Evolutionary conservation across 2,797 vertebrate species (phyloP), one percentile per base, ranked within the genome.

Genomic region (Pseudochromis fuscus): DNA sequence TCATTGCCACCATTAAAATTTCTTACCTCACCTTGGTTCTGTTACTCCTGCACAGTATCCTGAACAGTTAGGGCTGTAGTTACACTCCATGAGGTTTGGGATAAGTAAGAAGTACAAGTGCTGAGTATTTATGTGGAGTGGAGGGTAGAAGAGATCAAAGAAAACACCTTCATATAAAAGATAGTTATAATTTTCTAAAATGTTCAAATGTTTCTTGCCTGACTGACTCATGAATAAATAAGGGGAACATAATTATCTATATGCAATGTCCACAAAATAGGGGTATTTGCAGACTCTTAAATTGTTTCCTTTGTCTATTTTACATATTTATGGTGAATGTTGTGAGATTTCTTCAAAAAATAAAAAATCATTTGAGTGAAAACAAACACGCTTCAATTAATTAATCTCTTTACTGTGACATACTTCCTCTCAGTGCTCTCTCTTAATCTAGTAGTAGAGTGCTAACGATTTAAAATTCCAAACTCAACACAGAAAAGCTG

Each of bases 1-100:
- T 44, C 15, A 24, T 46, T 71, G 0, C 10, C 5, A 59, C 18
- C 31, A 19, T 69, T 38, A 10, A 51, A 7, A 2, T 28, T 50
- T 52, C 38, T 30, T 62, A 33, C 68, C 59, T 58, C 25, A 8
- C 19, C 7, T 74, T 48, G 53, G 15, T 11, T 66, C 51, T 38
- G 19, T 3, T 31, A 33, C 25, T 50, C 6, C 23, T 27, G 1
- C 13, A n/a, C n/a, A 48, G 33, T 60, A 13, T 38, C 13, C 3
- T 38, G 13, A 7, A 44, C 40, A 21, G n/a, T 44, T 7, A 16
- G 5, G 16, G 10, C 4, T 48, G 4, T 24, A 28, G 4, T 23
- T 8, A 30, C 48, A 28, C 25, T 27, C 12, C 0, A 28, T 44
- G 42, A 21, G n/a, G 4, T 19, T 10, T 10, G 19, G 19, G 21